Base-by-base conservation (phyloP, 1,140 invertebrate genomes). In the Triops longicaudatus region DNA sequence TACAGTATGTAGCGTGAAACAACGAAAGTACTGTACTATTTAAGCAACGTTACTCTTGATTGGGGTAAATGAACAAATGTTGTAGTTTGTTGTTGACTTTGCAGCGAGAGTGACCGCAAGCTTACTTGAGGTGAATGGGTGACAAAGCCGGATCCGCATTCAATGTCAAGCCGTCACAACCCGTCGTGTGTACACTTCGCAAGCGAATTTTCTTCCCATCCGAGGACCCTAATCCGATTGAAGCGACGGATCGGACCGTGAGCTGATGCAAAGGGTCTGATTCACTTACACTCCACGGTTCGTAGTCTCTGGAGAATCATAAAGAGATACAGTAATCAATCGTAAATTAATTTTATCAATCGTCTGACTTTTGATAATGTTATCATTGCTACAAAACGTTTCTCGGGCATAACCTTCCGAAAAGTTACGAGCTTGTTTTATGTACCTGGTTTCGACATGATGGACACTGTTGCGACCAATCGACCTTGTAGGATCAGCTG, bases 171-270 rank as follows among this genome's bases (percentile, higher is more conserved):
- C 90, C 75, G 93, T 93, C 92, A 78, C 90, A 89, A 22, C 92
- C 92, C 79, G 92, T 92, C 27, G 91, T 92, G 71, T 92, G 92
- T 74, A 94, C 91, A 80, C 91, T 86, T 80, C 90, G 85, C 78
- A 94, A 91, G 79, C 92, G 91, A 86, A 94, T 88, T 85, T 91
- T 92, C 79, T 90, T 87, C n/a, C 92, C 92, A 84, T 94, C 92
- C 27, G 92, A 93, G 74, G 91, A 93, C 3, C 92, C 92, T 88
- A 94, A 90, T 31, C 92, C 92, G 79, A 94, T 91, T 31, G 92
- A 93, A 73, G 91, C 90, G 79, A 93, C 87, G 31, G 91, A 92
- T 73, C 90, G 87, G 41, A 92, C 88, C 10, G 91, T 92, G 17
- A 89, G 74, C 50, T 81, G 80, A 31, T 80, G 73, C 42, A 78